These are phyloP conservation scores for Nixonia krombeini DNA, from an alignment of 1,140 invertebrate species.

Conservation along the genomic window DNA sequence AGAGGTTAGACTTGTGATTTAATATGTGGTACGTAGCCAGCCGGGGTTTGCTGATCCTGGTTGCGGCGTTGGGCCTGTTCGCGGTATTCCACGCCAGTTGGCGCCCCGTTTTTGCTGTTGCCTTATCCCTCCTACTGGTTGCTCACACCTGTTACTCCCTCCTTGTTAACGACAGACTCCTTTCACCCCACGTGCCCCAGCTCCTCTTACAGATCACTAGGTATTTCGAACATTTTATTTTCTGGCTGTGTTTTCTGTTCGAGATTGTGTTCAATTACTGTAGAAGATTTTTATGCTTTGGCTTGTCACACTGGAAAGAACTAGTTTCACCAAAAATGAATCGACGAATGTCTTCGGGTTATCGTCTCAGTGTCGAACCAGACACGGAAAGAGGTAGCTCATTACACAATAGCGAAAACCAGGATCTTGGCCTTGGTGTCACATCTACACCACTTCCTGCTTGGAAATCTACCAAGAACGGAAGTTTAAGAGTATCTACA, in stretches of 20 bases:
- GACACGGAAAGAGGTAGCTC: too few relatives aligned
- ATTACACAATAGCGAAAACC: too few relatives aligned
- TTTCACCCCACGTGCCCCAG: slow-evolving; percentile 51
- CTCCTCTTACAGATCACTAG: slow-evolving; percentile 31
- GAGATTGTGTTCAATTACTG: too few relatives aligned
- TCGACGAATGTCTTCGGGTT: background rate
- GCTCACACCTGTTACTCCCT: slow-evolving; percentile 62
- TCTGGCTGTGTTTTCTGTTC: too few relatives aligned
- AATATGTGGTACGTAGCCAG: slow-evolving; percentile 69
- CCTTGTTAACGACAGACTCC: slow-evolving; percentile 59
- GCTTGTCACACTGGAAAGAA: background rate
- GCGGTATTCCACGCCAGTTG: slow-evolving; percentile 60
- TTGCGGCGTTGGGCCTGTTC: slow-evolving; percentile 59
- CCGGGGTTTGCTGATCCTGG: slow-evolving; percentile 54
- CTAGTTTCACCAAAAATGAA: background rate
- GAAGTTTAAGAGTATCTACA: slow-evolving; percentile 23
- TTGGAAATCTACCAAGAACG: too few relatives aligned
- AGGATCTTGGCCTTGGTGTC: too few relatives aligned
- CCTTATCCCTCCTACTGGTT: slow-evolving; percentile 54
- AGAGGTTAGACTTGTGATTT: slow-evolving; percentile 65
- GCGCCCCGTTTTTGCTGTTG: slow-evolving; percentile 56
- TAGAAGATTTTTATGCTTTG: background rate
- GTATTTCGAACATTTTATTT: slow-evolving; percentile 19
- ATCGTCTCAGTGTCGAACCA: background rate
- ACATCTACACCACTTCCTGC: too few relatives aligned